These are phyloP conservation scores for Chymomyza fuscimana DNA, from an alignment of 2,888 invertebrate genomes.

Conservation along the genomic window DNA sequence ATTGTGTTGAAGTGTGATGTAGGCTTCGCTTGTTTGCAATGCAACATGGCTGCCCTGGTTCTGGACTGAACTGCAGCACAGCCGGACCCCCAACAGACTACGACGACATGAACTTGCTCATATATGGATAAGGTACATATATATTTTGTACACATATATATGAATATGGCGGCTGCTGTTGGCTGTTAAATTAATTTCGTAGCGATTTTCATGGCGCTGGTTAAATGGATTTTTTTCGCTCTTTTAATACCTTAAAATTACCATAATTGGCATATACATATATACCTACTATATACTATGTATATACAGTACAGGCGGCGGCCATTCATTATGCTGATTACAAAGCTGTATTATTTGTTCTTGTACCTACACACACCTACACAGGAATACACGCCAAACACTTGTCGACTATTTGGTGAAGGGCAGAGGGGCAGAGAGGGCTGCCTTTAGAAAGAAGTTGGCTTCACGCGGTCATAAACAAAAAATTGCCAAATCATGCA, in stretches of 20 bases:
- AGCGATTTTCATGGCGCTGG: constrained; percentile 36
- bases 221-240: constrained; percentile 33
- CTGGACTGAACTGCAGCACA: constrained; percentile 43
- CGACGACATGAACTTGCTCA: constrained; percentile 35
- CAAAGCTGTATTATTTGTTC: constrained; percentile 9
- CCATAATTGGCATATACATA: constrained; percentile 4
- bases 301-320: neutral
- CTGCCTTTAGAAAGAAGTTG: neutral
- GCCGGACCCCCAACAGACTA: constrained; percentile 4
- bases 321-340: constrained; percentile 10
- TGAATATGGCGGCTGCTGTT: constrained; percentile 11
- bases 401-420: constrained; percentile 14
- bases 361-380: neutral
- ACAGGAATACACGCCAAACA: constrained; percentile 38
- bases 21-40: constrained; percentile 75
- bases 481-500: constrained; percentile 54
- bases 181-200: constrained; percentile 46
- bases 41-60: constrained; percentile 24
- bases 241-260: constrained; percentile 8
- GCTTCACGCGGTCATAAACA: constrained; percentile 17
- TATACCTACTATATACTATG: neutral
- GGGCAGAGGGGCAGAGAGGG: no score
- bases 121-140: constrained; percentile 31
- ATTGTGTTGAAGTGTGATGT: constrained; percentile 79
- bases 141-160: neutral